Base-by-base conservation (phyloP, 2,113 vertebrate genomes). In the Chlamydotis undulata region DNA sequence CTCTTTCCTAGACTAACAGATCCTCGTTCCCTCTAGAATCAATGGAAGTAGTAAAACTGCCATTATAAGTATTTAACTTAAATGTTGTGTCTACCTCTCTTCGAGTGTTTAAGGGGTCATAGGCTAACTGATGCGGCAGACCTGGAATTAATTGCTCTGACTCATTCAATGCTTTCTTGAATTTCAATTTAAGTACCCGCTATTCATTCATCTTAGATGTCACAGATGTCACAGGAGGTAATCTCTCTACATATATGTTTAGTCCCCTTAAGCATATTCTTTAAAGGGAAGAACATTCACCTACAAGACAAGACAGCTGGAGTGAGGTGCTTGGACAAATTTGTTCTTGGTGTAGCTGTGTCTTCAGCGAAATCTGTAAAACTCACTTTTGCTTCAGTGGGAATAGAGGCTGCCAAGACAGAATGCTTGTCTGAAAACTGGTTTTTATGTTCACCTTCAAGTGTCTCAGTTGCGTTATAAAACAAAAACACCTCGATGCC, bases 101-200 rank as follows among this genome's bases (percentile, higher is more conserved):
- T 56, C 57, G 77, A 89, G 70, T 91, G 89, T 95, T 96, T 93
- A 95, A 94, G 61, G 33, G 93, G 89, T 95, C 95, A 91, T 57
- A 96, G 93, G 91, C 89, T 96, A 96, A 97, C 96, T 94, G 87
- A 53, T 97, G 69, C 18, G 1, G 65, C 89, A 96, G 91, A 97
- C 91, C 74, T 89, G 9, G 21, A 93, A 96, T 96, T 96, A 96
- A 96, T 96, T 95, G 60, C 77, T 97, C 81, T 94, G 91, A 92
- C 61, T 96, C 91, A 84, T 94, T 94, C 83, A 82, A 89, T 94
- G 74, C 83, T 97, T 96, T 91, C 96, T 94, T 96, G 93, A 87
- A 89, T 96, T 97, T 95, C 94, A 64, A 5, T 92, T 87, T 89
- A 95, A 96, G 69, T 89, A 81, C 65, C 89, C 31, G 53, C 69